A percentile compares a stretch with the other conserved stretches of the same genome.
Evolutionary conservation across 2,888 invertebrate species (phyloP).

Genomic region (Zootermopsis nevadensis): DNA sequence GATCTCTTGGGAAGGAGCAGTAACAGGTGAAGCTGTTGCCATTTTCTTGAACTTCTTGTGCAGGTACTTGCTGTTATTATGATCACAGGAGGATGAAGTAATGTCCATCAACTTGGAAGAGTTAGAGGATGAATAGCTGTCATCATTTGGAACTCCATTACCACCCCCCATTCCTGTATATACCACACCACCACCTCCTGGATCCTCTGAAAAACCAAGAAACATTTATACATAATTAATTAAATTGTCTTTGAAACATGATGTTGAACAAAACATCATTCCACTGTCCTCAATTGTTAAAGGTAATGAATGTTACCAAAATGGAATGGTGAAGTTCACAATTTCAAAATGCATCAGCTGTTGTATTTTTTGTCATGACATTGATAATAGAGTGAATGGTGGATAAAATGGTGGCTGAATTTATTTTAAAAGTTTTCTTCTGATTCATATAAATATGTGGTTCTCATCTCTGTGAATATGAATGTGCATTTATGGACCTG

Average conservation of each 20-base stretch:
- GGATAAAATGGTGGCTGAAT: too few relatives aligned
- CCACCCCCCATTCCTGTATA: background rate
- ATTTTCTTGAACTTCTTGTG: constrained; percentile 95
- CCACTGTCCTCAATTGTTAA: too few relatives aligned
- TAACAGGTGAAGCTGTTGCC: constrained; percentile 68
- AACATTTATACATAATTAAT: background rate
- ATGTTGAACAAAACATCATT: background rate
- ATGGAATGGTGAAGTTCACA: background rate
- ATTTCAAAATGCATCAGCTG: background rate
- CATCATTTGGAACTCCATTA: constrained; percentile 4
- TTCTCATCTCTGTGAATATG: too few relatives aligned
- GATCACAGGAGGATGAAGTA: constrained; percentile 28
- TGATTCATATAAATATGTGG: too few relatives aligned
- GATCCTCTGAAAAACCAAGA: constrained; percentile 47
- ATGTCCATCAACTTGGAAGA: background rate
- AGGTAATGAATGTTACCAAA: background rate
- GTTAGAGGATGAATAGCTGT: constrained; percentile 24
- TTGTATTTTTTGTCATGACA: background rate
- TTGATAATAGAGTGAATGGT: background rate
- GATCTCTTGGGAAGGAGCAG: constrained; percentile 58
- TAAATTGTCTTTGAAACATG: background rate
- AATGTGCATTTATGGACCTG: too few relatives aligned
- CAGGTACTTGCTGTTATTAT: constrained; percentile 73
- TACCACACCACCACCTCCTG: constrained; percentile 42
- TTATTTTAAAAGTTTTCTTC: too few relatives aligned